Percentiles rank a stretch among this genome's conserved stretches.
These are phyloP conservation scores for Aphelinus certus DNA, from an alignment of 1,140 invertebrate species.

Conservation along the genomic window DNA sequence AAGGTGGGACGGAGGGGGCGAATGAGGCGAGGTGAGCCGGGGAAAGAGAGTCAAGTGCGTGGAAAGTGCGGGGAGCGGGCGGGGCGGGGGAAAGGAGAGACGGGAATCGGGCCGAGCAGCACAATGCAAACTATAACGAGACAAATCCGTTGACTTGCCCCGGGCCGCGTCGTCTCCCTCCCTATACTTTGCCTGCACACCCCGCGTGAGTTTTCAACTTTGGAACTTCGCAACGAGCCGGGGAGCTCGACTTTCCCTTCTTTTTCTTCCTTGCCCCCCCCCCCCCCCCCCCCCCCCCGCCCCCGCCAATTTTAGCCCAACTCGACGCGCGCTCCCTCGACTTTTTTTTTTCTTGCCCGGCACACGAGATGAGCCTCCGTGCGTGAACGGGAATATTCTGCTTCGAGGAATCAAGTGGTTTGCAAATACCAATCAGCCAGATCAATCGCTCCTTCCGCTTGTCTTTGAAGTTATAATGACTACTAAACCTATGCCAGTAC, in stretches of 20 bases:
- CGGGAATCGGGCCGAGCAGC: constrained; percentile 56
- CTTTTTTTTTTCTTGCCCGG: no score
- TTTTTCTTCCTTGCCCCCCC: neutral
- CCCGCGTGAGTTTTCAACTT: constrained; percentile 41
- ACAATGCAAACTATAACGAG: constrained; percentile 66
- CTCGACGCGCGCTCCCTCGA: no score
- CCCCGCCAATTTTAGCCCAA: no score
- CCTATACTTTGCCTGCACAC: neutral
- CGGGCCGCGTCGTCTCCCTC: constrained; percentile 32
- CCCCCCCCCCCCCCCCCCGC: constrained; percentile 23
- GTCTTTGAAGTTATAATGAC: no score
- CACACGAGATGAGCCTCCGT: no score
- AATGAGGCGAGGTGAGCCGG: constrained; percentile 4
- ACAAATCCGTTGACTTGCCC: constrained; percentile 63
- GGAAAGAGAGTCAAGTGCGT: constrained; percentile 22
- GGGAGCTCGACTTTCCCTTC: neutral
- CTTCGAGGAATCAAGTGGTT: no score
- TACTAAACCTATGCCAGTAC: no score
- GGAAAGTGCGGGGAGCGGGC: neutral
- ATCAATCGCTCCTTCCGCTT: no score
- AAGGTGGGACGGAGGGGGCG: constrained; percentile 38
- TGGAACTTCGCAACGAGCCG: constrained; percentile 39
- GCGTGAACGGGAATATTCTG: no score
- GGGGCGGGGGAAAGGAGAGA: constrained; percentile 20
- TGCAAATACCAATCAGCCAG: no score